phyloP scores from a whole-genome alignment of 2,797 vertebrate genomes.

The Eleutherodactylus coqui region DNA sequence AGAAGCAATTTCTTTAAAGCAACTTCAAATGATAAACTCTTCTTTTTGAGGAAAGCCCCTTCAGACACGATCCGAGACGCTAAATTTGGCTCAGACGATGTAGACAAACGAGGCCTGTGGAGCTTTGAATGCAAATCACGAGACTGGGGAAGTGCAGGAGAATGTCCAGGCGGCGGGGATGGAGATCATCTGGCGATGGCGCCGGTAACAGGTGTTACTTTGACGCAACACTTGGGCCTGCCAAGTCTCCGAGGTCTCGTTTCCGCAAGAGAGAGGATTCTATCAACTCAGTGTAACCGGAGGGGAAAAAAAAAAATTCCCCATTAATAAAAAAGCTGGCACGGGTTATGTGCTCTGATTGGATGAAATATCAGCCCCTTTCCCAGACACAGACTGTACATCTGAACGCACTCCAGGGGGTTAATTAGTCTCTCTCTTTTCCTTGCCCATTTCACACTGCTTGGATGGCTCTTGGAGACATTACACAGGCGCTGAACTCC shows the following conservation, averaged over 20 bases:
- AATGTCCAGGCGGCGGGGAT: background rate
- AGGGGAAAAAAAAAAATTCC: conserved; percentile 14
- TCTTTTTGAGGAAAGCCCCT: background rate
- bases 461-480: conserved; percentile 55
- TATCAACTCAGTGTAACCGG: conserved; percentile 6
- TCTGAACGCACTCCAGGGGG: conserved; percentile 63
- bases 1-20: background rate
- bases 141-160: background rate
- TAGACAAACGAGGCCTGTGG: background rate
- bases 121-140: background rate
- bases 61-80: background rate
- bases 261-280: conserved; percentile 32
- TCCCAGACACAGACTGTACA: conserved; percentile 51
- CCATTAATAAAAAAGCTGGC: conserved; percentile 40
- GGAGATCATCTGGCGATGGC: background rate
- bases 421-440: conserved; percentile 60
- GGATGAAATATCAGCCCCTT: conserved; percentile 49
- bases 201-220: conserved; percentile 43
- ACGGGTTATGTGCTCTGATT: conserved; percentile 27
- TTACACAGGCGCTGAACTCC: conserved; percentile 57
- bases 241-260: conserved; percentile 27
- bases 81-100: background rate
- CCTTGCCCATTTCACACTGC: conserved; percentile 54
- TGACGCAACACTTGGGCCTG: conserved; percentile 29
- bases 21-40: background rate